Evolutionary conservation across 2,797 vertebrate species (phyloP).

Genomic region (Pangasius macronema): DNA sequence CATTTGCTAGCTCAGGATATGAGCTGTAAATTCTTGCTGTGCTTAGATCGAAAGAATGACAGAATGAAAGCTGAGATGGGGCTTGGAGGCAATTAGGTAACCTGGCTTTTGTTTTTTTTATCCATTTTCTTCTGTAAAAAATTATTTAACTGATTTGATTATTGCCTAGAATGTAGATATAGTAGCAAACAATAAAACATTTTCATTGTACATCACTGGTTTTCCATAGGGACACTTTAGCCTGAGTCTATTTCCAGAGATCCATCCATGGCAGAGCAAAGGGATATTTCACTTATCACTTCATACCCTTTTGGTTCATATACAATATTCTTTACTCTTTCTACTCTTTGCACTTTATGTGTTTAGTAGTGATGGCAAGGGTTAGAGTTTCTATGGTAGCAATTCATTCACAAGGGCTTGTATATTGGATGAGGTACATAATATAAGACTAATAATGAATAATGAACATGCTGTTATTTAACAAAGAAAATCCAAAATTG

Average conservation of each 20-base stretch:
- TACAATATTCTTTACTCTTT: neutral
- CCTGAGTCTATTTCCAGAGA: neutral
- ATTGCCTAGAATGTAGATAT: neutral
- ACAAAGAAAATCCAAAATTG: neutral
- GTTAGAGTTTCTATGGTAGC: neutral
- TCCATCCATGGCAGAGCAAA: neutral
- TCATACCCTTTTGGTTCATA: neutral
- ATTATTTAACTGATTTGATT: neutral
- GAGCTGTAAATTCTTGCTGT: neutral
- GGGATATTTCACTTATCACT: neutral
- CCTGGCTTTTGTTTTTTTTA: neutral
- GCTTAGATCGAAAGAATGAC: neutral
- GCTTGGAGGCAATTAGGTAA: neutral
- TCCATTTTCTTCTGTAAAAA: neutral
- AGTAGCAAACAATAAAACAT: neutral
- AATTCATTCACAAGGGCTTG: neutral
- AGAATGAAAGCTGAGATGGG: neutral
- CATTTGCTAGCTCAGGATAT: constrained; percentile 4
- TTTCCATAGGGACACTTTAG: neutral
- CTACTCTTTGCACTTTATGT: neutral
- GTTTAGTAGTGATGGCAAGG: neutral
- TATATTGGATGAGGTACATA: neutral
- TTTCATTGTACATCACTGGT: neutral
- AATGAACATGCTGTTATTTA: neutral
- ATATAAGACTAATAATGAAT: neutral